Percentiles rank a stretch among this genome's conserved stretches.
Evolutionary conservation across 2,888 invertebrate species (phyloP).

Genomic region (Salticus scenicus): DNA sequence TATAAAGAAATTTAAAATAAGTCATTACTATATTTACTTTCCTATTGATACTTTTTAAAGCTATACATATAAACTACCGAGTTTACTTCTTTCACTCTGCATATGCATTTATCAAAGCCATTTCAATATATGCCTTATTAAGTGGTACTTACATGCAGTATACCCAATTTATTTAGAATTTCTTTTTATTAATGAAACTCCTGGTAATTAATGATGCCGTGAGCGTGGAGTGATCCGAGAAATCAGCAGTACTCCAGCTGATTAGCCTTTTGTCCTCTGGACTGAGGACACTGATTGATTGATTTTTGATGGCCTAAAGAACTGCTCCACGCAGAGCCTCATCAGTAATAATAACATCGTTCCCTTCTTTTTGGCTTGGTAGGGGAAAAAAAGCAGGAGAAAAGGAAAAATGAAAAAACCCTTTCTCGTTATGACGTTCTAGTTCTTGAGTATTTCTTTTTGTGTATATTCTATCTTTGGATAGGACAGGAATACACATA

Average conservation of each 20-base stretch:
- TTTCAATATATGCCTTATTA: no score
- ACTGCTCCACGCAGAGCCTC: background rate
- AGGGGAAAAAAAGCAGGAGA: background rate
- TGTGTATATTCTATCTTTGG: background rate
- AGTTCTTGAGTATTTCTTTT: conserved; percentile 3
- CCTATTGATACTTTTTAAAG: no score
- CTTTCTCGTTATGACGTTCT: conserved; percentile 8
- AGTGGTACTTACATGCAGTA: no score
- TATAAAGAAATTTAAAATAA: no score
- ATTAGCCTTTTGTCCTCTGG: conserved; percentile 41
- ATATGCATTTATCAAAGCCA: no score
- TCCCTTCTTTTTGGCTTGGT: background rate
- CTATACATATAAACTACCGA: no score
- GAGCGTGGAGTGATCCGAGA: background rate
- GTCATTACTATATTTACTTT: no score
- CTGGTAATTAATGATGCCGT: background rate
- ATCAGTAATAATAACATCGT: conserved; percentile 26
- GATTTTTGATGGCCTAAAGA: conserved; percentile 46
- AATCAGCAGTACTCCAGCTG: conserved; percentile 33
- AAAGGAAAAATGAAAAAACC: background rate
- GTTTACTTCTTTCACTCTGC: no score
- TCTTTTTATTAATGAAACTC: background rate
- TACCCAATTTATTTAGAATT: conserved; percentile 3
- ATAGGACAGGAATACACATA: background rate
- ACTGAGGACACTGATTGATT: conserved; percentile 43